Evolutionary conservation across 2,888 invertebrate species (phyloP).

Genomic region (Drosophila planitibia): DNA sequence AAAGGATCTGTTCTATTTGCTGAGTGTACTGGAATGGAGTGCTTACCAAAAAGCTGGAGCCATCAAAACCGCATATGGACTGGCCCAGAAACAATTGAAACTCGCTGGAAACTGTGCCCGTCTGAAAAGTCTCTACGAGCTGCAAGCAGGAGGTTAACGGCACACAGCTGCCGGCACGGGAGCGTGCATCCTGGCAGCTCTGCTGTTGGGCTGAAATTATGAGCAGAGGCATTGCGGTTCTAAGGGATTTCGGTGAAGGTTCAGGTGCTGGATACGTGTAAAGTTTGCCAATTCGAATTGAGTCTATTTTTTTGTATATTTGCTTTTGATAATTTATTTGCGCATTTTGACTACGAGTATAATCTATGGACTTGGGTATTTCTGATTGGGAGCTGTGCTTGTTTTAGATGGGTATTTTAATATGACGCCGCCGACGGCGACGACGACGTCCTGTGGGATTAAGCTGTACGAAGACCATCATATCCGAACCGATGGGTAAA

Average conservation of each 20-base stretch:
- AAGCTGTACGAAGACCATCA: slow-evolving; percentile 78
- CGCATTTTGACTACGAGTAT: slow-evolving; percentile 29
- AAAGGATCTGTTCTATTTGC: background rate
- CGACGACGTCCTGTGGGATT: slow-evolving; percentile 57
- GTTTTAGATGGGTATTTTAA: slow-evolving; percentile 15
- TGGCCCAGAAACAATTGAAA: slow-evolving; percentile 86
- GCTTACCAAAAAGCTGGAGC: slow-evolving; percentile 88
- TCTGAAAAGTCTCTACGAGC: slow-evolving; percentile 84
- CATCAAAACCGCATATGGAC: slow-evolving; percentile 90
- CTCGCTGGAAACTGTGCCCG: slow-evolving; percentile 73
- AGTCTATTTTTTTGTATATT: background rate
- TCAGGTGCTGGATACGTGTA: slow-evolving; percentile 13
- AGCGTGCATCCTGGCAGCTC: slow-evolving; percentile 86
- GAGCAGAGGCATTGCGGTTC: slow-evolving; percentile 31
- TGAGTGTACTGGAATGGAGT: background rate
- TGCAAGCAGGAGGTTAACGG: slow-evolving; percentile 86
- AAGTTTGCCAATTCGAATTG: slow-evolving; percentile 52
- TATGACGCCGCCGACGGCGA: slow-evolving; percentile 64
- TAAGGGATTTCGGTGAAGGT: slow-evolving; percentile 1
- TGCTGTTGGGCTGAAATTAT: slow-evolving; percentile 73
- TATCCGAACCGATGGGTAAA: slow-evolving; percentile 64
- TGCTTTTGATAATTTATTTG: slow-evolving; percentile 47
- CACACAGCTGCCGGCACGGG: slow-evolving; percentile 86
- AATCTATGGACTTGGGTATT: background rate
- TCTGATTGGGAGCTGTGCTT: background rate